Evolutionary conservation across 2,113 vertebrate genomes (phyloP).

Genomic region (Tupaia chinensis): DNA sequence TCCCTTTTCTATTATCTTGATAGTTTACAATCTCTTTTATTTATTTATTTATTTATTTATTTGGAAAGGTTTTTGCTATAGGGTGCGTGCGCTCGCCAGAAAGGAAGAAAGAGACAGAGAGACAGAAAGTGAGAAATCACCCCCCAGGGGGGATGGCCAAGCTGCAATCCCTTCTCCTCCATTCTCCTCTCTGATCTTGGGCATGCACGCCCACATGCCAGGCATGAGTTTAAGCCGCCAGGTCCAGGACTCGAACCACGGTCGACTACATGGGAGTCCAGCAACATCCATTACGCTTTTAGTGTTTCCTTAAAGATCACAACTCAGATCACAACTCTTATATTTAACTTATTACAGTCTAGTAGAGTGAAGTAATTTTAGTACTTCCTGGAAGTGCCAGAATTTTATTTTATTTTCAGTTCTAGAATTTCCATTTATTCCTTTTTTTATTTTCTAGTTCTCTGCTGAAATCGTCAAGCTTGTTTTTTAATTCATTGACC

Average conservation of each 20-base stretch:
- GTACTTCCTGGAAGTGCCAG: not conserved
- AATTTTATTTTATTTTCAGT: conserved; percentile 44
- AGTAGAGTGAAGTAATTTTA: conserved; percentile 12
- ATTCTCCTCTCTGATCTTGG: too few species aligned
- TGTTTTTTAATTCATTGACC: conserved; percentile 12
- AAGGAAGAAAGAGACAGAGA: too few species aligned
- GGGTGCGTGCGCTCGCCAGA: too few species aligned
- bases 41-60: too few species aligned
- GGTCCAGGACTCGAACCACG: too few species aligned
- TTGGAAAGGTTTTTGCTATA: too few species aligned
- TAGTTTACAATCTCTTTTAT: conserved; percentile 7
- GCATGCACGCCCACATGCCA: too few species aligned
- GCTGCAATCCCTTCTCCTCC: too few species aligned
- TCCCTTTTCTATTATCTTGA: not conserved
- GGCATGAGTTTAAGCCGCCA: too few species aligned
- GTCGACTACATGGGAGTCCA: too few species aligned
- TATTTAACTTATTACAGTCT: conserved; percentile 38
- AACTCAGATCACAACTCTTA: not conserved
- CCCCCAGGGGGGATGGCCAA: too few species aligned
- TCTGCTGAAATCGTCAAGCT: conserved; percentile 19
- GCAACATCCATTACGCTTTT: not conserved
- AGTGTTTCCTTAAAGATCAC: conserved; percentile 10
- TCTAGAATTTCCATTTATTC: conserved; percentile 10
- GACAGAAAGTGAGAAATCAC: too few species aligned
- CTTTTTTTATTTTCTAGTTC: conserved; percentile 14